phyloP scores from a whole-genome alignment of 2,113 vertebrate genomes.

The Rutilus rutilus region DNA sequence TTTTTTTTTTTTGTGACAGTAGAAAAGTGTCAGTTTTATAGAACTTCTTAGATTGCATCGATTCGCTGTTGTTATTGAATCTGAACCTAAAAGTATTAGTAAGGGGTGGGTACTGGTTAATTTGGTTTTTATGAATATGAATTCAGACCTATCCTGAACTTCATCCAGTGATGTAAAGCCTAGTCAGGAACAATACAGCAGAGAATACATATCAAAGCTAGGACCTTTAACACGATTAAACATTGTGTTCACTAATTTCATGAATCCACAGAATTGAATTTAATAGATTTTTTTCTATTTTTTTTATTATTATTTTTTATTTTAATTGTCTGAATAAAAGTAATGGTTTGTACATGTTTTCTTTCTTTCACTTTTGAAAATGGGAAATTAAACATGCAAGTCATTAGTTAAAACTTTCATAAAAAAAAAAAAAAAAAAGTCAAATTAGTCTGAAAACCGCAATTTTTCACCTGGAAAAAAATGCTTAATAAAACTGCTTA shows the following conservation, averaged over 20 bases:
- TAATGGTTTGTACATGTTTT: neutral
- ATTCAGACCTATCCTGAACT: neutral
- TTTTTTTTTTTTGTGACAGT: neutral
- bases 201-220: neutral
- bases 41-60: neutral
- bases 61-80: neutral
- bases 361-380: neutral
- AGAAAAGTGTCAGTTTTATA: neutral
- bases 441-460: neutral
- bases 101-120: neutral
- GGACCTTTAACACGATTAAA: neutral
- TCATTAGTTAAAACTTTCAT: neutral
- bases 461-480: neutral
- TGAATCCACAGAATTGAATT: neutral
- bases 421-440: neutral
- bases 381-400: neutral
- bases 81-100: constrained; percentile 28
- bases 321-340: neutral
- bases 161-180: neutral
- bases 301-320: neutral
- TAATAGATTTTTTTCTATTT: no score
- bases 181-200: neutral
- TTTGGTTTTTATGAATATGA: neutral
- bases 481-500: neutral
- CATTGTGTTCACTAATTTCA: neutral